Base-by-base conservation (phyloP, 1,140 invertebrate genomes). In the Drosophila teissieri region DNA sequence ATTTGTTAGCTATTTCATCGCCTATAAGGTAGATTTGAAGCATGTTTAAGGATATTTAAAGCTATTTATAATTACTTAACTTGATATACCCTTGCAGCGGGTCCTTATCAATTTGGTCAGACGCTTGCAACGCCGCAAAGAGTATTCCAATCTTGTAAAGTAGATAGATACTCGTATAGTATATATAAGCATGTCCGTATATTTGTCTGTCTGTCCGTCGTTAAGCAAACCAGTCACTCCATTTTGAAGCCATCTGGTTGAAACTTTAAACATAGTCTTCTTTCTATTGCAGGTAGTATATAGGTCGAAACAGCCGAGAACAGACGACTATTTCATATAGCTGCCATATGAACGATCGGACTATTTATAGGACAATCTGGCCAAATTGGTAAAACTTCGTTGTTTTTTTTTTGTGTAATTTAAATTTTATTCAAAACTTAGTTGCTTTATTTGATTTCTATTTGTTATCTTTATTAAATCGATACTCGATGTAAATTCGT, bases 281-380 rank as follows among this genome's bases (percentile, higher is more conserved):
- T 49, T 49, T 49, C 48, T 49, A 49, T 49, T 49, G 48, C 48
- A 49, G 48, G 48, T 49, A 49, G 48, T 34, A 49, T 49, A 5
- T 49, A 31, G 10, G 48, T 49, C 48, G 24, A n/a, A 31, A 49
- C 7, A 27, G 27, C 48, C 24, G 24, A 5, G n/a, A 49, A 34
- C 48, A n/a, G 48, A 49, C 48, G 48, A 49, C 48, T 49, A 24
- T 49, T 15, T 31, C 24, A 49, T 31, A 49, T 49, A 49, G 48
- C 24, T 49, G 48, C 48, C 24, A 17, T 49, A 31, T 24, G 24
- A 49, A 49, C 24, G 27, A 49, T 49, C 24, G 48, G 24, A 49
- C 46, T 31, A 49, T 31, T 15, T 49, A 49, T 49, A 49, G 24
- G 48, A 49, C 27, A 49, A 49, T 49, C 48, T 49, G 48, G 48